phyloP scores from a whole-genome alignment of 2,113 vertebrate genomes.

The Vulpes vulpes region DNA sequence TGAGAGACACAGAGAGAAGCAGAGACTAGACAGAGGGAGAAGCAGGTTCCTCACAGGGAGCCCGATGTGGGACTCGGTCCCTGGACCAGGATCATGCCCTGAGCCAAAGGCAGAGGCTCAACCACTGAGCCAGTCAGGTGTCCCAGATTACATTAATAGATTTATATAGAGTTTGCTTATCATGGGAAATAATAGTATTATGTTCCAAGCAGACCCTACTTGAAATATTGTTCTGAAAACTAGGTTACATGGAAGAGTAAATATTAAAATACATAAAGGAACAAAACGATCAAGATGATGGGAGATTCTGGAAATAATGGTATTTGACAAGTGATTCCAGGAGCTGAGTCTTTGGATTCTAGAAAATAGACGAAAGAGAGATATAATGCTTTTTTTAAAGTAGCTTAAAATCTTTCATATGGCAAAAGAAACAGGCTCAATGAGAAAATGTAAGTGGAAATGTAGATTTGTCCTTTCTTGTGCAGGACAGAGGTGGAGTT shows the following conservation, averaged over 20 bases:
- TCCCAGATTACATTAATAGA: not conserved
- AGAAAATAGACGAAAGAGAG: constrained; percentile 17
- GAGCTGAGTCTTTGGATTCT: not conserved
- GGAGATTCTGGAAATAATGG: constrained; percentile 34
- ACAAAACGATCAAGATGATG: not conserved
- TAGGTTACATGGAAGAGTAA: constrained; percentile 14
- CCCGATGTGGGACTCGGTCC: too few relatives aligned
- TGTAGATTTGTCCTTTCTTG: not conserved
- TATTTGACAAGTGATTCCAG: constrained; percentile 50
- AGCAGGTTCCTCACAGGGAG: too few relatives aligned
- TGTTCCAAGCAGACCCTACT: not conserved
- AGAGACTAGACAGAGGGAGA: too few relatives aligned
- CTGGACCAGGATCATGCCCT: too few relatives aligned
- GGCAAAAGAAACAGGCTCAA: not conserved
- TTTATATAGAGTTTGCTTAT: not conserved
- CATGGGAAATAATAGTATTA: not conserved
- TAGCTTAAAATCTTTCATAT: constrained; percentile 5
- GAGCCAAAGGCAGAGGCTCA: too few relatives aligned
- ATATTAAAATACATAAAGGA: constrained; percentile 1
- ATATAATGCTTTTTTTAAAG: not conserved
- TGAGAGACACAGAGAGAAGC: too few relatives aligned
- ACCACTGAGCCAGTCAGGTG: too few relatives aligned
- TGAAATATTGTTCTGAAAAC: constrained; percentile 27
- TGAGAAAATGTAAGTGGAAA: not conserved
- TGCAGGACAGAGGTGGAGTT: not conserved